Evolutionary conservation across 2,888 invertebrate genomes (phyloP), one percentile per base, ranked within the genome.

Genomic region (Junonia oenone): DNA sequence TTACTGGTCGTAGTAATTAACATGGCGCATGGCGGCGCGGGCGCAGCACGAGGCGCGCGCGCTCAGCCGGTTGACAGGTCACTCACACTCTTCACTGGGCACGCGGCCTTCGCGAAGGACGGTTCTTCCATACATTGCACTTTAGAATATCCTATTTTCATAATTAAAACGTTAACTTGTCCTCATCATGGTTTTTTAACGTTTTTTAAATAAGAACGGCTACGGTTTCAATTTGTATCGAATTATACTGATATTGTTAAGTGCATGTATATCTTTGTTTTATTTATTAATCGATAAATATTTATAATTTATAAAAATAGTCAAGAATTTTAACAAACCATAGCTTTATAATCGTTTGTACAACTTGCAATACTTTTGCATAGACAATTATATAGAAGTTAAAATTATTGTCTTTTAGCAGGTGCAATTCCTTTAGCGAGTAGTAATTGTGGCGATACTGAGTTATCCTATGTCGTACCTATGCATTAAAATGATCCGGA

Each of bases 1-100:
- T 83, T 88, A 87, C 83, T 83, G 86, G 83, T 79, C 66, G 78
- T 78, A 75, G 83, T 85, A 88, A 89, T 89, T 89, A 86, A 82
- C 76, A 78, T 79, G 79, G 81, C 76, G 74, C 72, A 71, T 61
- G 73, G 71, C 71, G 69, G 73, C 71, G 75, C 75, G 69, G 69
- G 76, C 73, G 68, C 64, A 65, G 65, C 72, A 72, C 68, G 73
- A 66, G 69, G 64, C 68, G 69, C 67, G 63, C 64, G 56, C 68
- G 58, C 62, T 43, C 43, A 26, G 59, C 66, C 65, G 61, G 64
- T 63, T 73, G 78, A 76, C 76, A 73, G 83, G 85, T 85, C 85
- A 83, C 76, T 85, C 83, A 83, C 85, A 78, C 76, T 56, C 60
- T 54, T 65, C 69, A 64, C 63, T 69, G 66, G 58, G 65, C 72